Evolutionary conservation across 2,113 vertebrate species (phyloP).

Genomic region (Tragelaphus imberbis): DNA sequence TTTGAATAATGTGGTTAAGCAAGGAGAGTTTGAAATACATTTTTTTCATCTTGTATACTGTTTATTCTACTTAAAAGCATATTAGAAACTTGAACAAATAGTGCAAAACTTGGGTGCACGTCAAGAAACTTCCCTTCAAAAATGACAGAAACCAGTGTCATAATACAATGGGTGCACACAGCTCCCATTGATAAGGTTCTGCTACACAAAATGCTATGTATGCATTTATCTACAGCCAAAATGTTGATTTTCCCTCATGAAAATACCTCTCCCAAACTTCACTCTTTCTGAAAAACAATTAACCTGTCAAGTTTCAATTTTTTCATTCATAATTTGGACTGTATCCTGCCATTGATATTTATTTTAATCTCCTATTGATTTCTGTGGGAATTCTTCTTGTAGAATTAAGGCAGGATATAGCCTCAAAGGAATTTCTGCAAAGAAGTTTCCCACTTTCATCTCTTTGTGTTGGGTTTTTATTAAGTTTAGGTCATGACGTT

Average conservation of each 20-base stretch:
- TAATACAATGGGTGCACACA: not conserved
- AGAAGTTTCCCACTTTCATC: slow-evolving; percentile 64
- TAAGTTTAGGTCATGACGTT: slow-evolving; percentile 47
- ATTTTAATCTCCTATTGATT: slow-evolving; percentile 76
- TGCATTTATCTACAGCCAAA: not conserved
- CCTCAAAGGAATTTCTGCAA: slow-evolving; percentile 58
- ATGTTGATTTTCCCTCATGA: slow-evolving; percentile 24
- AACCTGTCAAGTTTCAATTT: slow-evolving; percentile 50
- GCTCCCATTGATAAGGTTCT: not conserved
- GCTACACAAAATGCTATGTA: not conserved
- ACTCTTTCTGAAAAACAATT: slow-evolving; percentile 62
- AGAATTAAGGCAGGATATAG: slow-evolving; percentile 61
- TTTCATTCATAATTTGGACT: slow-evolving; percentile 58
- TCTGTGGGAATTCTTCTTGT: slow-evolving; percentile 67
- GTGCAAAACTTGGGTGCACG: not conserved
- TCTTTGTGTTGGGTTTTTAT: slow-evolving; percentile 71
- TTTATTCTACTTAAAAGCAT: not conserved
- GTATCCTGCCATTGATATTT: slow-evolving; percentile 76
- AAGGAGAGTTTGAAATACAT: not conserved
- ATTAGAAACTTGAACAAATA: not conserved
- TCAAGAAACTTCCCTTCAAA: not conserved
- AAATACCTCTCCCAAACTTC: slow-evolving; percentile 11
- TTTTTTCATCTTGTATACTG: not conserved
- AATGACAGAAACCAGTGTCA: not conserved
- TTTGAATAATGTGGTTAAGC: not conserved